phyloP scores from a whole-genome alignment of 2,113 vertebrate genomes.

The Fulica atra region DNA sequence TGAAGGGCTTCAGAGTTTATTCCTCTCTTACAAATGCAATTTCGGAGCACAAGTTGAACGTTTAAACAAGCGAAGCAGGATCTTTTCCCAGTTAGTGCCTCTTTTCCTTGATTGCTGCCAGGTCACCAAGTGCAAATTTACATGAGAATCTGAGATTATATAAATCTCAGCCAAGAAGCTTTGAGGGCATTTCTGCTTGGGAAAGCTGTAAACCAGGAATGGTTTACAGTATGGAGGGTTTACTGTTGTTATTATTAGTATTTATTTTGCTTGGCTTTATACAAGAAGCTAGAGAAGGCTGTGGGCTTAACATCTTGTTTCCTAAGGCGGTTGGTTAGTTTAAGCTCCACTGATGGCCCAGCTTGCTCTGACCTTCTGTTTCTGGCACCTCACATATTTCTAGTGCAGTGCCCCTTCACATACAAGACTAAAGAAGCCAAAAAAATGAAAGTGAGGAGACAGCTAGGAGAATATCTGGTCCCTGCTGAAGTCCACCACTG shows the following conservation, averaged over 20 bases:
- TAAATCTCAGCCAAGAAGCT: conserved; percentile 35
- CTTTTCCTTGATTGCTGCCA: conserved; percentile 39
- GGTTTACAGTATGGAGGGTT: not conserved
- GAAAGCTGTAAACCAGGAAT: not conserved
- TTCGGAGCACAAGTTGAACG: conserved; percentile 49
- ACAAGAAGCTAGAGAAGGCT: not conserved
- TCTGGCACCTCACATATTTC: not conserved
- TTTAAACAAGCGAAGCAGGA: conserved; percentile 43
- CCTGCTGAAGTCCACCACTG: not conserved
- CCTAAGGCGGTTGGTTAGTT: not conserved
- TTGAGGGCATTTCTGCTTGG: conserved; percentile 5
- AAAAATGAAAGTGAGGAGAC: not conserved
- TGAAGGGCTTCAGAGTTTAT: conserved; percentile 66
- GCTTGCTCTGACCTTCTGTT: not conserved
- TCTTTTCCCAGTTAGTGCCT: conserved; percentile 18
- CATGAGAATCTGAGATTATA: conserved; percentile 16
- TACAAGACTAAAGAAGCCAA: not conserved
- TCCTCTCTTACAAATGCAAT: conserved; percentile 63
- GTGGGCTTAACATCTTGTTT: not conserved
- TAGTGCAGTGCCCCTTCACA: rapidly evolving
- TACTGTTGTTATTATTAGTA: conserved; percentile 1
- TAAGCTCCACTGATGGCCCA: not conserved
- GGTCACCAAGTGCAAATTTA: conserved; percentile 59
- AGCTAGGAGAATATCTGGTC: not conserved
- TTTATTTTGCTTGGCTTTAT: not conserved